Conservation (phyloP, 2,888 invertebrate species). For the Hemistola chrysoprasaria region DNA sequence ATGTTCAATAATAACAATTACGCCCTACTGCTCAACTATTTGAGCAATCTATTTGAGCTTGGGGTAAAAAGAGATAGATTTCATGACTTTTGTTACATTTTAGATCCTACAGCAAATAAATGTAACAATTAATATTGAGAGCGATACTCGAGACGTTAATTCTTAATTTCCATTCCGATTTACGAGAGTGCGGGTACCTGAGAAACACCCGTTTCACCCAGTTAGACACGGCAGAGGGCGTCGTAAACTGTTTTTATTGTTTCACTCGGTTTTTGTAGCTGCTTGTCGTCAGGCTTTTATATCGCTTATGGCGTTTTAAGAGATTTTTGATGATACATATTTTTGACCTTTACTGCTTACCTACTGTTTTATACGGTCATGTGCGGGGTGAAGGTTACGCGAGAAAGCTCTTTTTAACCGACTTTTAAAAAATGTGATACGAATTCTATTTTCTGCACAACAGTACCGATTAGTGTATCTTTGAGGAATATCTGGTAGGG, state of each 20-base stretch:
- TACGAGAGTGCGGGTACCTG: constrained; percentile 28
- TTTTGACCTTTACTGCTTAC: constrained; percentile 20
- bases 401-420: too few species aligned
- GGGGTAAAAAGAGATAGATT: too few species aligned
- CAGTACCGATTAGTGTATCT: too few species aligned
- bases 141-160: constrained; percentile 29
- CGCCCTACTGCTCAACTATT: too few species aligned
- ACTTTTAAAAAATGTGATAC: too few species aligned
- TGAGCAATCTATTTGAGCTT: too few species aligned
- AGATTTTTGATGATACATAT: constrained; percentile 24
- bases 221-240: constrained; percentile 49
- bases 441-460: too few species aligned
- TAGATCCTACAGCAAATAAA: background rate
- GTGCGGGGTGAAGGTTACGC: constrained; percentile 7
- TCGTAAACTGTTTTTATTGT: constrained; percentile 57
- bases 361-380: constrained; percentile 5
- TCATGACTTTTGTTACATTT: too few species aligned
- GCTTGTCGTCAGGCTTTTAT: constrained; percentile 34
- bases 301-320: constrained; percentile 35
- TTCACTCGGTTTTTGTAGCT: constrained; percentile 36
- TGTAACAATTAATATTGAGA: constrained; percentile 22
- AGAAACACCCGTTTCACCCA: constrained; percentile 49
- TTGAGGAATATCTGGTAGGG: too few species aligned
- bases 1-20: too few species aligned
- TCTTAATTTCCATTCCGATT: constrained; percentile 28